Base-by-base conservation (phyloP, 2,888 invertebrate genomes). In the Drosophila pseudotakahashii region DNA sequence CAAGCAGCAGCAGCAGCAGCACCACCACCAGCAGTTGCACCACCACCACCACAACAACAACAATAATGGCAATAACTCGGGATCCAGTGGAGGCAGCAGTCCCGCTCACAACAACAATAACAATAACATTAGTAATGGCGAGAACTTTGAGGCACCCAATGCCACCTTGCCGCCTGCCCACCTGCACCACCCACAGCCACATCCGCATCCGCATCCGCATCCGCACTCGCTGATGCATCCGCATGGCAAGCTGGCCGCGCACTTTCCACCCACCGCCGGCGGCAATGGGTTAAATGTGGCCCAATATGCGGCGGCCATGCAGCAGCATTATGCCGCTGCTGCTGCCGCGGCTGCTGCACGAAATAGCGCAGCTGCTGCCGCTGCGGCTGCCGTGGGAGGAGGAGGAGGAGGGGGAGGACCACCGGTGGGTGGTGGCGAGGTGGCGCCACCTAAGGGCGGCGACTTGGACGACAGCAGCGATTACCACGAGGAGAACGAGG, bases 381-480 rank as follows among this genome's bases (percentile, higher is more conserved):
- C 79, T 0, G 76, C 64, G 6, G 64, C 68, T 1, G 47, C 16
- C 2, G 47, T 7, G 1, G 47, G 6, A 9, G 45, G 4, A n/a
- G 45, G 14, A 1, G 42, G 6, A 19, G 19, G 19, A 19, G 45
- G 7, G 9, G 45, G 14, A 1, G 72, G 41, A 9, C 58, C 62
- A 7, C 67, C 55, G 1, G 39, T 71, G 69, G 74, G 68, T 11
- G 37, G 19, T 63, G 45, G 45, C 2, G 10, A 60, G 34, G 34
- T 61, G 66, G 45, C 52, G 77, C 70, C 87, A 69, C 61, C 89
- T 76, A 54, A 85, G 78, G 76, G 69, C n/a, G 81, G 74, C 0
- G 91, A 91, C 23, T 55, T 90, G 74, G 90, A 90, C 55, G 91
- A 91, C 42, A 90, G 90, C 81, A 91, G 91, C 68, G 91, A 90